These are phyloP conservation scores for Drosophila mojavensis DNA, from an alignment of 1,140 invertebrate species.

Conservation along the genomic window DNA sequence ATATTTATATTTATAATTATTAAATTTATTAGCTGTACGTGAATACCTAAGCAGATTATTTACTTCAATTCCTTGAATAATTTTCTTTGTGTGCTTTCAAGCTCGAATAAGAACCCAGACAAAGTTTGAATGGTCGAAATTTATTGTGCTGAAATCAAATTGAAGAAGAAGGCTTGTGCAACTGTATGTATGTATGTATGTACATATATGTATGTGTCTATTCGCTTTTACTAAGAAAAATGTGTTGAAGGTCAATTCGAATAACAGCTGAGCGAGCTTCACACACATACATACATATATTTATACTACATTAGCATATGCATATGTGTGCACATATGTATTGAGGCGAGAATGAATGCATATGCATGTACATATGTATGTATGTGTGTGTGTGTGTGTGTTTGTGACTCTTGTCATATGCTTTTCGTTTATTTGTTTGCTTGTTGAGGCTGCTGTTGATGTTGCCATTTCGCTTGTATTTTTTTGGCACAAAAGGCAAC, in stretches of 20 bases:
- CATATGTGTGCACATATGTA: too few species aligned
- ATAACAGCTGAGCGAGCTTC: constrained; percentile 27
- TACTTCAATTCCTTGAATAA: too few species aligned
- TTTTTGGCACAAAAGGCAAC: constrained; percentile 49
- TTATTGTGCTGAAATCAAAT: not conserved
- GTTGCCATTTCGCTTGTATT: constrained; percentile 15
- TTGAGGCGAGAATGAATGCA: too few species aligned
- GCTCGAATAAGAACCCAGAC: not conserved
- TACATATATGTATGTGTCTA: not conserved
- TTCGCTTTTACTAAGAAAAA: constrained; percentile 12
- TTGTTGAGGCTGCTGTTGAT: not conserved
- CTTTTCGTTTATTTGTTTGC: constrained; percentile 38
- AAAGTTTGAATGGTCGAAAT: not conserved
- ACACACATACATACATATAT: not conserved
- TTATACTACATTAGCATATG: not conserved
- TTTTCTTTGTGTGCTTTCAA: too few species aligned
- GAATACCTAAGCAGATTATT: too few species aligned
- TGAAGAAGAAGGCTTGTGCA: not conserved
- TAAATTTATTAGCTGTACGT: too few species aligned
- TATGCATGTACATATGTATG: too few species aligned
- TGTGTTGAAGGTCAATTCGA: constrained; percentile 40
- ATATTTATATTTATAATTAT: too few species aligned
- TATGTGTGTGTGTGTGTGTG: too few species aligned
- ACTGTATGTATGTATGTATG: not conserved
- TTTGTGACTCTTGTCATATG: constrained; percentile 37